Evolutionary conservation across 2,797 vertebrate species (phyloP).

Genomic region (Knipowitschia caucasica): DNA sequence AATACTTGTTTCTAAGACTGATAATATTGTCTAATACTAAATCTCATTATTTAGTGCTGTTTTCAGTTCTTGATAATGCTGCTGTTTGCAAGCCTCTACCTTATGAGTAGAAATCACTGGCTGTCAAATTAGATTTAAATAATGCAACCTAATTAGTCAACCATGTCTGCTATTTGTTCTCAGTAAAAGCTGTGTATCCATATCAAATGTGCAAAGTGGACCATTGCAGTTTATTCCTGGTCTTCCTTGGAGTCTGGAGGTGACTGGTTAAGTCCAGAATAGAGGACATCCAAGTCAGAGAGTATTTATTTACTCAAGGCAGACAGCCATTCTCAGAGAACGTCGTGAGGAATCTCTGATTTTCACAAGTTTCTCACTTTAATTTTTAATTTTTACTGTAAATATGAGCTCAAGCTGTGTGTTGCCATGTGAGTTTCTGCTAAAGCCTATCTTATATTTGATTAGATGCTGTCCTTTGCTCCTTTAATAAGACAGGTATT

Average conservation of each 20-base stretch:
- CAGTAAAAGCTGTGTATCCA: neutral
- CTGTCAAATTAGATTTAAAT: neutral
- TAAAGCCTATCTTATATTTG: slow-evolving; percentile 8
- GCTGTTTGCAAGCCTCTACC: neutral
- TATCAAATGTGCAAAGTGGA: slow-evolving; percentile 1
- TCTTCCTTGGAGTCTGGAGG: neutral
- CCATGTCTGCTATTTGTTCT: neutral
- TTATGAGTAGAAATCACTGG: neutral
- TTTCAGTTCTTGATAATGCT: too few species aligned
- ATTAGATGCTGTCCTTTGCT: slow-evolving; percentile 4
- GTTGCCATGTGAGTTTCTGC: slow-evolving; percentile 13
- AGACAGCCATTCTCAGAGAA: slow-evolving; percentile 2
- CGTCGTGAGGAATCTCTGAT: too few species aligned
- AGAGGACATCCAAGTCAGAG: slow-evolving; percentile 13
- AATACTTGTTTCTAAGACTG: neutral
- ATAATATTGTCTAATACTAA: too few species aligned
- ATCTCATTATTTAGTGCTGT: too few species aligned
- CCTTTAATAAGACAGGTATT: slow-evolving; percentile 29
- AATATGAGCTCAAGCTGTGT: too few species aligned
- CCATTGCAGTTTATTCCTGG: slow-evolving; percentile 14
- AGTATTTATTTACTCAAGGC: slow-evolving; percentile 21
- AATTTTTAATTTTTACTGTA: too few species aligned
- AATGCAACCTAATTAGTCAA: neutral
- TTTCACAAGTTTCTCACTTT: too few species aligned
- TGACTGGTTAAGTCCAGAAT: neutral